Conservation (phyloP, 2,113 vertebrate species). For the Dendrocopos noguchii region DNA sequence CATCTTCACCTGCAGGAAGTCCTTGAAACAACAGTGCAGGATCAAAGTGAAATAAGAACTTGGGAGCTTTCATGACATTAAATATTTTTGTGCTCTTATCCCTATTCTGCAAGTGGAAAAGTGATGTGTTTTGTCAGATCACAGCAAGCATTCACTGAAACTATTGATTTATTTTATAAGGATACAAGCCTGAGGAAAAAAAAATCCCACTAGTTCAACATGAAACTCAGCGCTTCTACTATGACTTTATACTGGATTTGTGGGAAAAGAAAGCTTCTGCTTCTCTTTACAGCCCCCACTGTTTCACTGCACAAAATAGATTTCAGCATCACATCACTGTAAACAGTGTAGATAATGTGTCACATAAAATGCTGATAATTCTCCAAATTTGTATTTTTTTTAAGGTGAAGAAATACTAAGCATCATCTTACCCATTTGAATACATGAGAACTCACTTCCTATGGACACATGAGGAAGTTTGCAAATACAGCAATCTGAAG, state of each 20-base stretch:
- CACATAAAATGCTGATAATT: not conserved
- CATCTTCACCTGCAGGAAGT: not conserved
- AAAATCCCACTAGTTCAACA: not conserved
- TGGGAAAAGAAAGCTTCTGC: not conserved
- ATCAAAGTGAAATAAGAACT: not conserved
- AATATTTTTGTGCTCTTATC: not conserved
- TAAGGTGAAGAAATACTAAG: not conserved
- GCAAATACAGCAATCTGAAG: not conserved
- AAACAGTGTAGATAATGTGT: not conserved
- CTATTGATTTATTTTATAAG: not conserved
- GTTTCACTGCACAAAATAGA: not conserved
- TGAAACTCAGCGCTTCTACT: not conserved
- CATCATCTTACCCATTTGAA: not conserved
- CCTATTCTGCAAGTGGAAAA: not conserved
- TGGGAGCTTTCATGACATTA: not conserved
- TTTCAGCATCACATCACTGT: not conserved
- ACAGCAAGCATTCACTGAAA: not conserved
- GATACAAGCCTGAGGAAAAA: not conserved
- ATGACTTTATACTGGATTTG: not conserved
- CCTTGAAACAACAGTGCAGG: not conserved
- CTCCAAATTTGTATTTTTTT: not conserved
- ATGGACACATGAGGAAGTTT: not conserved
- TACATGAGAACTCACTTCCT: not conserved
- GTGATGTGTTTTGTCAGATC: not conserved
- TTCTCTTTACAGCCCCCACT: not conserved